These are phyloP conservation scores for Tupaia chinensis DNA, from an alignment of 2,113 vertebrate species.

Conservation along the genomic window DNA sequence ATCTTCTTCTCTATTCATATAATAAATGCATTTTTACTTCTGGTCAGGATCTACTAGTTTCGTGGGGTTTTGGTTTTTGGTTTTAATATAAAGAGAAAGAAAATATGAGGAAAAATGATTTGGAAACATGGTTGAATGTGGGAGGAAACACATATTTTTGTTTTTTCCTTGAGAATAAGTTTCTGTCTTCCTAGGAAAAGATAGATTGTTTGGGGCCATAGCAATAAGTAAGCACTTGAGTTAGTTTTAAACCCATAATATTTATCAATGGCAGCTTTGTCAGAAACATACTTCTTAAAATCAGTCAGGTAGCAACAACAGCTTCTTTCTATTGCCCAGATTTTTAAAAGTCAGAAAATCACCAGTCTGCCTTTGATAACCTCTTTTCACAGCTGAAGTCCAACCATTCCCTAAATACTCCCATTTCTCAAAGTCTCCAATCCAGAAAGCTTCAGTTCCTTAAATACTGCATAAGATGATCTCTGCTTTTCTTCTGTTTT, in stretches of 20 bases:
- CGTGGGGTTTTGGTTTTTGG: neutral
- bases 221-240: neutral
- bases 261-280: slow-evolving; percentile 42
- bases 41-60: neutral
- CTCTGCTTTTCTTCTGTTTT: neutral
- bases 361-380: neutral
- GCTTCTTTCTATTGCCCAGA: neutral
- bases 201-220: neutral
- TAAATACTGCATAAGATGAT: neutral
- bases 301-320: neutral
- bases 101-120: neutral
- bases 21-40: neutral
- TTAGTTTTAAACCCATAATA: neutral
- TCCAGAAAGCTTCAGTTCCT: neutral
- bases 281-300: neutral
- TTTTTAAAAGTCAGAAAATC: neutral
- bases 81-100: slow-evolving; percentile 15
- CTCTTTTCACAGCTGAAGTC: neutral
- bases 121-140: neutral
- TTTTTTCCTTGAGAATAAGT: neutral
- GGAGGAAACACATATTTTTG: neutral
- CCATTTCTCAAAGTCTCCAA: neutral
- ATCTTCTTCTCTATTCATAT: neutral
- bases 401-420: neutral
- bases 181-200: neutral